Evolutionary conservation across 1,140 invertebrate species (phyloP), one percentile per base, ranked within the genome.

Genomic region (Bombus waltoni): DNA sequence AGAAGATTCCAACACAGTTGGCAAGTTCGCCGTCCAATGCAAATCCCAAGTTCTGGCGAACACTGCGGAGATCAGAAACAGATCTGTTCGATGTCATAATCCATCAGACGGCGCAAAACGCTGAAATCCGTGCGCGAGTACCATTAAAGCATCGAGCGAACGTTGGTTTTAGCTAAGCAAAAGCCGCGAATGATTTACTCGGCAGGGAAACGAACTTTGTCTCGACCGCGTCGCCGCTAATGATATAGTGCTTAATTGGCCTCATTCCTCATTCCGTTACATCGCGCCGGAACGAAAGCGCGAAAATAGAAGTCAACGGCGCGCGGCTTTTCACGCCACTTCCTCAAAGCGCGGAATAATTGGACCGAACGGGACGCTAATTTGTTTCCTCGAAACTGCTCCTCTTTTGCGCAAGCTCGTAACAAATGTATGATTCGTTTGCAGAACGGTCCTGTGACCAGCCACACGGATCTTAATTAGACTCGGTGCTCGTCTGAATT

Each of bases 181-280:
- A 80, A 92, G 88, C 86, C 87, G 80, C 86, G 88, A 89, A 85
- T 94, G 93, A 94, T 93, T 94, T 94, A 94, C 90, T 90, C 83
- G 74, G 40, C 44, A 91, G 90, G 94, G 92, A 90, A 91, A 87
- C 85, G 79, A 90, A 93, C 92, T 94, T 92, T 92, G 93, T 92
- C 92, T 91, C 88, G 89, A 85, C 85, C 88, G 89, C 89, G 87
- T 89, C 90, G 88, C 80, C 88, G 88, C 93, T 93, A 95, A 94
- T 94, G 93, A 94, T 93, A 93, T 93, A 94, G 90, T 89, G 92
- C 93, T 94, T 95, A 95, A 95, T 94, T 94, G 93, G 93, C 93
- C 92, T 90, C 92, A 93, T 94, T 94, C 91, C 90, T 94, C 94
- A 93, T 93, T 92, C 91, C 89, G 80, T 85, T 82, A 65, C 82